phyloP scores from a whole-genome alignment of 2,113 vertebrate species.

The Chloroceryle aenea region DNA sequence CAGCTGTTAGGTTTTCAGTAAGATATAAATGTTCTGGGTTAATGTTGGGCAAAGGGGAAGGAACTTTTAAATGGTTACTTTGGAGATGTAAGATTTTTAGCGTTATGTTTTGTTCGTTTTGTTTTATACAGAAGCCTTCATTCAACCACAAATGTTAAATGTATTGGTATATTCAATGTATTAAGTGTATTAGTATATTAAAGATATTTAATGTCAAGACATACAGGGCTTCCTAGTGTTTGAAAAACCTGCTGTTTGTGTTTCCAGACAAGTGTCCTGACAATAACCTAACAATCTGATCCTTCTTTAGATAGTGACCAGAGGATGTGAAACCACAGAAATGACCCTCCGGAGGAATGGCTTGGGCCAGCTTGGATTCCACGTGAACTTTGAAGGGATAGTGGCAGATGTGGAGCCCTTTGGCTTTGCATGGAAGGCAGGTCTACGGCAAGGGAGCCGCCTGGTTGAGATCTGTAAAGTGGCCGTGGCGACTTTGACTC shows the following conservation, averaged over 20 bases:
- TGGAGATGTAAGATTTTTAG: neutral
- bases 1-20: neutral
- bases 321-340: constrained; percentile 94
- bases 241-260: neutral
- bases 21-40: neutral
- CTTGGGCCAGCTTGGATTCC: constrained; percentile 95
- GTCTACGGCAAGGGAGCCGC: constrained; percentile 92
- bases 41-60: neutral
- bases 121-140: neutral
- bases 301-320: constrained; percentile 84
- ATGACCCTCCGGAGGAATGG: constrained; percentile 92
- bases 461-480: constrained; percentile 98
- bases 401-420: constrained; percentile 97
- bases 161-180: neutral
- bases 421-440: constrained; percentile 96
- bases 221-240: neutral
- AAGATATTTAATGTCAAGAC: neutral
- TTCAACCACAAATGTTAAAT: neutral
- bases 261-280: neutral
- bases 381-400: constrained; percentile 97
- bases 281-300: neutral
- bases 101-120: accelerated
- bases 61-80: neutral
- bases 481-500: constrained; percentile 92
- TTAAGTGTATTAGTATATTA: neutral